Base-by-base conservation (phyloP, 2,113 vertebrate genomes). In the Lucifuga dentata region DNA sequence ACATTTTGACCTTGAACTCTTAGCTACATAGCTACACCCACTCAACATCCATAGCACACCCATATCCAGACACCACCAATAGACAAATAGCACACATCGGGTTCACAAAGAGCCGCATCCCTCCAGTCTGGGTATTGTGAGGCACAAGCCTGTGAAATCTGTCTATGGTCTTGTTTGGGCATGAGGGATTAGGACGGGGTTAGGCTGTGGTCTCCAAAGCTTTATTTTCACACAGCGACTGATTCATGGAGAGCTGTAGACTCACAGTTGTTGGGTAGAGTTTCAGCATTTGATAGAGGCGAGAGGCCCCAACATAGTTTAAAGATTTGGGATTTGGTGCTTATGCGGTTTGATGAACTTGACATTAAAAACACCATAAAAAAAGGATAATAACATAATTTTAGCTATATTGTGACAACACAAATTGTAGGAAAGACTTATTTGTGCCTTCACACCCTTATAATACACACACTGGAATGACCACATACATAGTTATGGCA, bases 121-220 rank as follows among this genome's bases (percentile, higher is more conserved):
- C 67, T 56, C 58, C 73, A 75, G 82, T 53, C 68, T 43, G 65
- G 68, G 67, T 19, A 82, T 89, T 88, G 90, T 83, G 83, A 86
- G 38, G 80, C 85, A 88, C 71, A 78, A 61, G 77, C 71, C 88
- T 84, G 86, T 88, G 78, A 88, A 89, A 85, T 88, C 53, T 77
- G 86, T 68, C 86, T 85, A 53, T 85, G 78, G 78, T 86, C 68
- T 83, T 76, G 73, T 87, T 81, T 85, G 72, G 87, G 63, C 73
- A 59, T 76, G 69, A 73, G 66, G 84, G 88, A 90, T 87, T 92
- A 89, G 20, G 36, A 49, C 19, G 67, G 84, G 68, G 80, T 76
- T 75, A 67, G 68, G 19, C 75, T 49, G 41, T 1, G 62, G 52
- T 49, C 66, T 68, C 33, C 41, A 49, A 53, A 60, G 64, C 76